Base-by-base conservation (phyloP, 2,888 invertebrate species). In the Coenonympha glycerion region DNA sequence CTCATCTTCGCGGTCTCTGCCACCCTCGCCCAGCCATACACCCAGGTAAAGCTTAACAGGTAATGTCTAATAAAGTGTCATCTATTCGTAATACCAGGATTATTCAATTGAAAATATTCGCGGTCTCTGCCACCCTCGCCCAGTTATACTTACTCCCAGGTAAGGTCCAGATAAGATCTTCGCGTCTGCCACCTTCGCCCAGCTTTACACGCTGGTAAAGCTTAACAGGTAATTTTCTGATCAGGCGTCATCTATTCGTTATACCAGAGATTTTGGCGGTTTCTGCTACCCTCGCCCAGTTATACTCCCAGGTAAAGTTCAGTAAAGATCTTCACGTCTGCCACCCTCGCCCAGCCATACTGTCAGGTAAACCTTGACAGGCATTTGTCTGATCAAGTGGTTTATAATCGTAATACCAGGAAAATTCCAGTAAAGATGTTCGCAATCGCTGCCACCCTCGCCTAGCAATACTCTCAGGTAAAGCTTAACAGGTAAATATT, bases 61-160 rank as follows among this genome's bases (percentile, higher is more conserved):
- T n/a, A n/a, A n/a, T n/a, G n/a, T n/a, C n/a, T n/a, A n/a, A n/a
- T n/a, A n/a, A n/a, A n/a, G n/a, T n/a, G n/a, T n/a, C 11, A 6
- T 3, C 8, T 16, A 30, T 11, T 3, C 3, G n/a, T 13, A 30
- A 3, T 9, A 2, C 30, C n/a, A 5, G 9, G 1, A 1, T 9
- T 9, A 8, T n/a, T n/a, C n/a, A n/a, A n/a, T n/a, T n/a, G n/a
- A n/a, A n/a, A n/a, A 31, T 83, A 87, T 6, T 91, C 91, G 19
- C 88, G 90, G 56, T 93, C 92, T 60, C 76, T 93, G 60, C 93
- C 93, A 39, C 93, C 92, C n/a, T 92, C 92, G 53, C 93, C 93
- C 5, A 92, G 92, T 62, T 91, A 92, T 65, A 91, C 92, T 4
- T 65, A 91, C 92, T 4, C 92, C 93, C 63, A 90, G 89, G 88